phyloP scores from a whole-genome alignment of 1,140 invertebrate genomes.

The Camponotus pennsylvanicus region DNA sequence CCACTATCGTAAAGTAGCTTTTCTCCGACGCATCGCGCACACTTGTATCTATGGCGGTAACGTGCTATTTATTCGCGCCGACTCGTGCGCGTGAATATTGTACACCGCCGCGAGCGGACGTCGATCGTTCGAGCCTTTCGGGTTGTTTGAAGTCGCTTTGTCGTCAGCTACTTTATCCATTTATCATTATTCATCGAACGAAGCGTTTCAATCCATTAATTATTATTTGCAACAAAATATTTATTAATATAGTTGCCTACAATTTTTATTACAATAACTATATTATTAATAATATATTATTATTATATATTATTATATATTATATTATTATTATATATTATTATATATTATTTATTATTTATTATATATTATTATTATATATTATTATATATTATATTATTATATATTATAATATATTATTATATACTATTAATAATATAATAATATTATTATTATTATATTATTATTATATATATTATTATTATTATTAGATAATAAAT shows the following conservation, averaged over 20 bases:
- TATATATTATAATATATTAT: not conserved
- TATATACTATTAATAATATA: too few relatives aligned
- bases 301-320: too few relatives aligned
- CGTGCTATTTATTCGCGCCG: conserved; percentile 54
- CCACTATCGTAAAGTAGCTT: conserved; percentile 82
- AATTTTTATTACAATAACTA: not conserved
- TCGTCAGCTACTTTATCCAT: conserved; percentile 28
- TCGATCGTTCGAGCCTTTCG: conserved; percentile 20
- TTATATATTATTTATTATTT: too few relatives aligned
- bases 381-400: too few relatives aligned
- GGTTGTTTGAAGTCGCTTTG: conserved; percentile 23
- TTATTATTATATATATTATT: too few relatives aligned
- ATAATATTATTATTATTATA: too few relatives aligned
- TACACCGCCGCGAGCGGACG: not conserved
- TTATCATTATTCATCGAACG: conserved; percentile 33
- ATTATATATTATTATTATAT: too few relatives aligned
- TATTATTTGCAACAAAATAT: not conserved
- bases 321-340: too few relatives aligned
- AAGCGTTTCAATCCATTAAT: conserved; percentile 30
- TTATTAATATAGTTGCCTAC: not conserved
- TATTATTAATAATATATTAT: too few relatives aligned
- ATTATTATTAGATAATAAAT: not conserved
- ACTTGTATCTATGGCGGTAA: not conserved
- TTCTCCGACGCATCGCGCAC: conserved; percentile 74
- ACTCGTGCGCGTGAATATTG: conserved; percentile 1